Percentiles rank a stretch among this genome's conserved stretches.
Evolutionary conservation across 1,140 invertebrate species (phyloP).

Genomic region (Brachionus rotundiformis): DNA sequence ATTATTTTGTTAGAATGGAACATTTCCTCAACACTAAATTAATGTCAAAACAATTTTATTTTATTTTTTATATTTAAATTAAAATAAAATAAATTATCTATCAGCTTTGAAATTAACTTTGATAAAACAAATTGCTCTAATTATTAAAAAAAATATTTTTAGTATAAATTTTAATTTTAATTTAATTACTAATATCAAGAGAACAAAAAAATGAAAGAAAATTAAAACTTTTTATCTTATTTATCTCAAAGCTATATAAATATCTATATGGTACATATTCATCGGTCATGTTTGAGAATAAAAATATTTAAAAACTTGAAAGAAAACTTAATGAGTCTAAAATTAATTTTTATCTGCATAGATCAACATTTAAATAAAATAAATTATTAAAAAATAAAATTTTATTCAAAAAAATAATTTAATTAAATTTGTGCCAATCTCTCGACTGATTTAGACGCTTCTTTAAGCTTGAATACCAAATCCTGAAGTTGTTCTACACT

Average conservation of each 20-base stretch:
- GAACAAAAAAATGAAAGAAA: neutral
- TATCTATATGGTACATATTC: too few relatives aligned
- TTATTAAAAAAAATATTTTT: too few relatives aligned
- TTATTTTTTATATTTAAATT: too few relatives aligned
- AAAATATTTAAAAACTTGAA: too few relatives aligned
- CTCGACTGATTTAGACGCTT: slow-evolving; percentile 47
- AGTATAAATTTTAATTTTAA: too few relatives aligned
- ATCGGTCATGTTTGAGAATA: too few relatives aligned
- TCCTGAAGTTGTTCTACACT: slow-evolving; percentile 45
- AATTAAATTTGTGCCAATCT: slow-evolving; percentile 31
- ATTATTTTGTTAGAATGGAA: neutral
- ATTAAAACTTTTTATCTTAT: neutral
- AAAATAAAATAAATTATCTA: neutral
- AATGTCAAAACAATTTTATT: too few relatives aligned
- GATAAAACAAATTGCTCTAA: too few relatives aligned
- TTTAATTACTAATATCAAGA: too few relatives aligned
- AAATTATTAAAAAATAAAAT: slow-evolving; percentile 1
- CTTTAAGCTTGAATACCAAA: slow-evolving; percentile 35
- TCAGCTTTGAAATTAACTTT: too few relatives aligned
- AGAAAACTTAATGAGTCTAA: neutral
- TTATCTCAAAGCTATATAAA: neutral
- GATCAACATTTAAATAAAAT: neutral
- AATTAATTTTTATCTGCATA: neutral
- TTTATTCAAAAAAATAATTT: neutral
- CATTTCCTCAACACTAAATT: too few relatives aligned